Conservation (phyloP, 2,113 vertebrate species). For the Polypterus senegalus region DNA sequence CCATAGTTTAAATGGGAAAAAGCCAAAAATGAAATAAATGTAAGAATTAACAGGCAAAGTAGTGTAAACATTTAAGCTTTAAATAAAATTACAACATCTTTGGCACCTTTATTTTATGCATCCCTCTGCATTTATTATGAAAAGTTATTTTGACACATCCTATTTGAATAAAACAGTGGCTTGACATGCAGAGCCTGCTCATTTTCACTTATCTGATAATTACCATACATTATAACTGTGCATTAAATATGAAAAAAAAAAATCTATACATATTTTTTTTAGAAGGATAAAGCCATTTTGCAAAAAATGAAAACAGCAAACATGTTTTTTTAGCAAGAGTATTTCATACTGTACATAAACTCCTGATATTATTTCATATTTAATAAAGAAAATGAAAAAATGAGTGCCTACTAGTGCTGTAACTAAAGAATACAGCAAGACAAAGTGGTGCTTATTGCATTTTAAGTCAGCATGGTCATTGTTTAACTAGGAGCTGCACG, state of each 20-base stretch:
- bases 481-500: too few species aligned
- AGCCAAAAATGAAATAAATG: too few species aligned
- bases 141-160: slow-evolving; percentile 30
- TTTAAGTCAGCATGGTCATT: too few species aligned
- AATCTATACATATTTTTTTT: background rate
- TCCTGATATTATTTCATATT: too few species aligned
- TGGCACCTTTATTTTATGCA: slow-evolving; percentile 7
- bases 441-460: background rate
- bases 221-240: slow-evolving; percentile 7
- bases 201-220: slow-evolving; percentile 38
- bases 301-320: too few species aligned
- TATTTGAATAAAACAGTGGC: slow-evolving; percentile 40
- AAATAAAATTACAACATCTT: background rate
- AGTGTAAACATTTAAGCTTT: too few species aligned
- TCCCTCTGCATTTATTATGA: slow-evolving; percentile 30
- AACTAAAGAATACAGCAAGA: background rate
- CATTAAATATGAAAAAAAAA: background rate
- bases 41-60: too few species aligned
- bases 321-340: too few species aligned
- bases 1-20: too few species aligned
- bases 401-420: background rate
- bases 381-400: too few species aligned
- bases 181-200: slow-evolving; percentile 26
- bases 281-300: background rate
- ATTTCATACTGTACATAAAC: too few species aligned